Evolutionary conservation across 2,888 invertebrate species (phyloP).

Genomic region (Plutella xylostella): DNA sequence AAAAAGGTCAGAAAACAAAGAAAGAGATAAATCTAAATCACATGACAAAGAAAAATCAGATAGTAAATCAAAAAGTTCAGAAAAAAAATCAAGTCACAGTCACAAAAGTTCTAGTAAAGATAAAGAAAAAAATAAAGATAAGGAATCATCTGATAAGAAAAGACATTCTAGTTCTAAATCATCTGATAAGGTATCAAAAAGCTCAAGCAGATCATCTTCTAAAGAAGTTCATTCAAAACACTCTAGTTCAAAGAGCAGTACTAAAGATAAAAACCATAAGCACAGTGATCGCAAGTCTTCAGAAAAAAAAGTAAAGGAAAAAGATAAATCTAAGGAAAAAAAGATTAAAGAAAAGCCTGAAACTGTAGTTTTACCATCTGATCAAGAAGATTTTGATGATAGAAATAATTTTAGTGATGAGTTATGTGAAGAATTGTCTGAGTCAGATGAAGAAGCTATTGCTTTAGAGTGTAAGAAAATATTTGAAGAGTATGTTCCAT

Average conservation of each 20-base stretch:
- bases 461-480: slow-evolving; percentile 88
- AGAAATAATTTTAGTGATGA: slow-evolving; percentile 25
- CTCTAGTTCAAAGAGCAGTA: slow-evolving; percentile 30
- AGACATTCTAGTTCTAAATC: slow-evolving; percentile 1
- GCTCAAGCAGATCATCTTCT: slow-evolving; percentile 22
- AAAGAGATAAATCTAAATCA: slow-evolving; percentile 26
- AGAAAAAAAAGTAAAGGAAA: slow-evolving; percentile 31
- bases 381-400: slow-evolving; percentile 24
- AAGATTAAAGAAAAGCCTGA: slow-evolving; percentile 27
- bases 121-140: slow-evolving; percentile 24
- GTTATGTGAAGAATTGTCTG: slow-evolving; percentile 50
- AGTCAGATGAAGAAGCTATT: slow-evolving; percentile 76
- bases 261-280: slow-evolving; percentile 29
- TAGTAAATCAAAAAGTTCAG: slow-evolving; percentile 27
- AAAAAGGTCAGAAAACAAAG: slow-evolving; percentile 28
- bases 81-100: slow-evolving; percentile 31
- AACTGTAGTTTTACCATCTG: slow-evolving; percentile 34
- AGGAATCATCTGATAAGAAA: slow-evolving; percentile 5
- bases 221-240: slow-evolving; percentile 23
- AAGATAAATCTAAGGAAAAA: slow-evolving; percentile 22
- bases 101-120: slow-evolving; percentile 44
- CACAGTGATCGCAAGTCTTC: slow-evolving; percentile 27
- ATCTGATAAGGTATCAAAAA: slow-evolving; percentile 20
- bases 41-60: slow-evolving; percentile 25
- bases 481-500: slow-evolving; percentile 82